Base-by-base conservation (phyloP, 2,888 invertebrate species). In the Caenorhabditis sp. region DNA sequence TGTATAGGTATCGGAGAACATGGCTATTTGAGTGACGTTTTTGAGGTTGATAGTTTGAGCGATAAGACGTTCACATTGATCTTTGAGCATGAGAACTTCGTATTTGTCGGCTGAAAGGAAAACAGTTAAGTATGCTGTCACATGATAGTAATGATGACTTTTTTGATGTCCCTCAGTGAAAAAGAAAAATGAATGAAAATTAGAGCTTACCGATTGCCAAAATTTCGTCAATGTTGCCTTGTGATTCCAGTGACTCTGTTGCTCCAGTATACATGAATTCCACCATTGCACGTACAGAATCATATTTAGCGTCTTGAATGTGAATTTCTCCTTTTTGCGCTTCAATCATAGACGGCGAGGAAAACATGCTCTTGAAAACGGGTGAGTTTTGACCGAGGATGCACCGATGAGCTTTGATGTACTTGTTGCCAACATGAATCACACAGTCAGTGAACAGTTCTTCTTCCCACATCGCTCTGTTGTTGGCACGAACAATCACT, bases 331-430 rank as follows among this genome's bases (percentile, higher is more conserved):
- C 91, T 22, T 88, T 81, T 49, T 88, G 88, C 0, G 91, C 90
- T 74, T 91, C 91, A n/a, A 87, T 61, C 91, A 91, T 91, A 0
- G 64, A 61, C n/a, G 87, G 90, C 31, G 79, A 86, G 0, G 81
- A 69, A 77, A 91, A 90, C 91, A 90, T 90, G n/a, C 87, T 85
- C 24, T 86, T 85, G 72, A 91, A 91, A 8, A 91, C 91, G 7
- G 86, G 86, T 16, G 89, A 89, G 75, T 90, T 86, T 54, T 90
- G 90, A 8, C 88, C 90, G 26, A 91, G 83, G 58, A 91, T 88
- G 70, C 90, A 90, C 14, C 89, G 82, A 74, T 91, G 91, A 3
- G 89, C 90, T 63, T 87, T 86, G 59, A 91, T 85, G 19, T 66
- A 31, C 49, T 90, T 88, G 19, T 59, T 74, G n/a, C 89, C 90